Evolutionary conservation across 2,113 vertebrate species (phyloP).

Genomic region (Pachycephala philippinensis): DNA sequence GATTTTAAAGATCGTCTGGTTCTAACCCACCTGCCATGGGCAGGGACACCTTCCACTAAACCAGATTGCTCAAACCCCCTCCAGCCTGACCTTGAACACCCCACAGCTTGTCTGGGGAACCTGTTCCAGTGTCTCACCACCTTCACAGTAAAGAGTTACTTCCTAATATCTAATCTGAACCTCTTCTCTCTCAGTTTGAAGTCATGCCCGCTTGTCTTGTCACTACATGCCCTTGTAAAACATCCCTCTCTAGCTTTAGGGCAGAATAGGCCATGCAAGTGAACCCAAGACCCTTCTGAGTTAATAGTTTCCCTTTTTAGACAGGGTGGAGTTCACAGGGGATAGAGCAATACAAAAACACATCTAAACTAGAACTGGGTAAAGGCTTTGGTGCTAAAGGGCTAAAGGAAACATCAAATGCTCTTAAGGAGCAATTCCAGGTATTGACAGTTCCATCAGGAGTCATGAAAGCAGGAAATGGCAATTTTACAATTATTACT

Average conservation of each 20-base stretch:
- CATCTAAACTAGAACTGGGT: not conserved
- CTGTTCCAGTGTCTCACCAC: not conserved
- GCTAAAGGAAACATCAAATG: not conserved
- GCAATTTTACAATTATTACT: not conserved
- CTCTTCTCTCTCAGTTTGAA: not conserved
- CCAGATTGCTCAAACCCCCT: not conserved
- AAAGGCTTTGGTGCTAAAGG: not conserved
- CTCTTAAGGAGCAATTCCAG: not conserved
- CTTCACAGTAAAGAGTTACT: not conserved
- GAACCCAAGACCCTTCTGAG: not conserved
- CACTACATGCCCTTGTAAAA: not conserved
- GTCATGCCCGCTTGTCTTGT: not conserved
- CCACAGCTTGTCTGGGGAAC: not conserved
- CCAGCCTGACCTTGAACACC: not conserved
- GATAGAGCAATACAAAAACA: not conserved
- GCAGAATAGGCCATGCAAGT: not conserved
- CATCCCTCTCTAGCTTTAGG: not conserved
- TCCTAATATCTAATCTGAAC: not conserved
- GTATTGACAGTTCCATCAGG: not conserved
- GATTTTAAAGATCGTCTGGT: not conserved
- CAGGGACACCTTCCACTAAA: not conserved
- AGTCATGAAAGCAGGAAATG: not conserved
- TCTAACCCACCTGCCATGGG: not conserved
- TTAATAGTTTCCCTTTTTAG: not conserved
- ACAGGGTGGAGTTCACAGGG: not conserved